Conservation (phyloP, 2,797 vertebrate species). For the Uromys caudimaculatus region DNA sequence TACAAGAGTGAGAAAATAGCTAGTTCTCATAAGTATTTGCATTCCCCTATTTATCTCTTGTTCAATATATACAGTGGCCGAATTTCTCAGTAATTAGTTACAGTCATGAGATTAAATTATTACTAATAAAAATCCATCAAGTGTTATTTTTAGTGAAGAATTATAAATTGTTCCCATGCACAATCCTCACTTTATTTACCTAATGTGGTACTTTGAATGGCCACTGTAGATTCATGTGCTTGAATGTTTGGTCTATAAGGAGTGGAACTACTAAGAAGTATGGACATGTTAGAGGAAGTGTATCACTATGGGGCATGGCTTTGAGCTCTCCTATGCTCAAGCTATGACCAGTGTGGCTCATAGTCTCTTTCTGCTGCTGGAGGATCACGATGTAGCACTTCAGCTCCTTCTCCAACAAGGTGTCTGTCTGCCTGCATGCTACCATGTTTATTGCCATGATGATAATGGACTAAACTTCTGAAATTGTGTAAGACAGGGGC, state of each 20-base stretch:
- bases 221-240: not conserved
- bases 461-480: not conserved
- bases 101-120: conserved; percentile 8
- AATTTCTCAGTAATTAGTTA: not conserved
- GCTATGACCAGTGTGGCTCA: not conserved
- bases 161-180: not conserved
- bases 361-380: not conserved
- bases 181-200: not conserved
- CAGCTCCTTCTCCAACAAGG: not conserved
- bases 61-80: not conserved
- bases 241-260: not conserved
- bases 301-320: not conserved
- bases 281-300: not conserved
- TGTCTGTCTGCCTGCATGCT: not conserved
- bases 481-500: not conserved
- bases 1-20: not conserved
- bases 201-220: not conserved
- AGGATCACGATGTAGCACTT: not conserved
- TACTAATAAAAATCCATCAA: conserved; percentile 22
- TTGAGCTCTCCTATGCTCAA: not conserved
- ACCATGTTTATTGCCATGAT: not conserved
- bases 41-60: not conserved
- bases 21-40: not conserved
- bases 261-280: not conserved
- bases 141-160: not conserved